Conservation (phyloP, 2,888 invertebrate genomes). For the Epicampocera succincta region DNA sequence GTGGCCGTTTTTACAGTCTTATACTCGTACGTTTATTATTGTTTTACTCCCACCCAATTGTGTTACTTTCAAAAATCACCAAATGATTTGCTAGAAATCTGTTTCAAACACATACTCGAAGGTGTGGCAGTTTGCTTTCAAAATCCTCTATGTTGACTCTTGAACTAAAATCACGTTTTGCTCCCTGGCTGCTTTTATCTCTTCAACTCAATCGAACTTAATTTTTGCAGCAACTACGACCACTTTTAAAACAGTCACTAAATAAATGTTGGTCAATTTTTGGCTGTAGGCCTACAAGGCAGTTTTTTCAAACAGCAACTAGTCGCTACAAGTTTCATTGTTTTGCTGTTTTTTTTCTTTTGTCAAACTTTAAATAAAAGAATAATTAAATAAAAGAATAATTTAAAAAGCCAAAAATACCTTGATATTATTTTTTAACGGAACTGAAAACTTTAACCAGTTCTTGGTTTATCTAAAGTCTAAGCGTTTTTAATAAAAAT, state of each 20-base stretch:
- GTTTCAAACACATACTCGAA: constrained; percentile 9
- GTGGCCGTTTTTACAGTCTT: constrained; percentile 7
- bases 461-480: constrained; percentile 34
- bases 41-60: constrained; percentile 42
- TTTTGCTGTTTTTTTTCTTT: constrained; percentile 41
- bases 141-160: constrained; percentile 50
- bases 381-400: constrained; percentile 1
- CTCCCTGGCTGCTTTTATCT: constrained; percentile 12
- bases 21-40: neutral
- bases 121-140: constrained; percentile 63
- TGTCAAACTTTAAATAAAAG: constrained; percentile 36
- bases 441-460: constrained; percentile 62
- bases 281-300: neutral
- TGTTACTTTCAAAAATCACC: constrained; percentile 54
- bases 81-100: constrained; percentile 23
- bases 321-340: constrained; percentile 47
- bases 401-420: constrained; percentile 18
- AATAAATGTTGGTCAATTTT: constrained; percentile 62
- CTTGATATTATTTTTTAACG: constrained; percentile 63
- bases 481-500: constrained; percentile 17
- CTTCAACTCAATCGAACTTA: constrained; percentile 21
- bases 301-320: constrained; percentile 3
- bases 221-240: neutral
- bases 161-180: constrained; percentile 48
- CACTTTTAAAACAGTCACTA: constrained; percentile 25